Evolutionary conservation across 2,888 invertebrate species (phyloP).

Genomic region (Phania funesta): DNA sequence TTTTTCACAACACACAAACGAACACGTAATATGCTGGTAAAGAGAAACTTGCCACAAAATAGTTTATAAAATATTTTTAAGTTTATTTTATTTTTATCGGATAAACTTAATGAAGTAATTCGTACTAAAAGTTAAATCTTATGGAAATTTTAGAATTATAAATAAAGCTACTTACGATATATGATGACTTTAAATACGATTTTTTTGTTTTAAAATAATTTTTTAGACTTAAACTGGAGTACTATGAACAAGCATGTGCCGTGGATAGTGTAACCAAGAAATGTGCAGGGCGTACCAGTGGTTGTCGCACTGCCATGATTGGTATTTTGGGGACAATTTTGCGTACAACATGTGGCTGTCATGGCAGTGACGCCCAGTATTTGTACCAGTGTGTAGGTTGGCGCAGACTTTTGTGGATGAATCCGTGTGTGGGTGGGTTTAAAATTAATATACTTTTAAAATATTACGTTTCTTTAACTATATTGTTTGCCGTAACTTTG

Average conservation of each 20-base stretch:
- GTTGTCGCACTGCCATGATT: constrained; percentile 91
- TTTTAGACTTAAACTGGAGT: constrained; percentile 88
- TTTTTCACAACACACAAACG: neutral
- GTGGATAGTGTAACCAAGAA: constrained; percentile 94
- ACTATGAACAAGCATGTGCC: constrained; percentile 94
- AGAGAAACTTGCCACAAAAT: no score
- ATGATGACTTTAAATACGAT: neutral
- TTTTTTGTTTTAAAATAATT: neutral
- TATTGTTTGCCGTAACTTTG: no score
- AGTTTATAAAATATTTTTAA: neutral
- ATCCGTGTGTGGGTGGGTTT: constrained; percentile 93
- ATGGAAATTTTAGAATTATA: neutral
- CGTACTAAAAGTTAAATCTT: neutral
- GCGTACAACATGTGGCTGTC: constrained; percentile 92
- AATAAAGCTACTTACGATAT: neutral
- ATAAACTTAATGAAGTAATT: neutral
- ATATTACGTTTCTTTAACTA: neutral
- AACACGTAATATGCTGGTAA: no score
- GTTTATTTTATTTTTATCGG: neutral
- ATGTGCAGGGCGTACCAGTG: constrained; percentile 92
- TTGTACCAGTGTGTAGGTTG: constrained; percentile 94
- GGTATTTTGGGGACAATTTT: constrained; percentile 94
- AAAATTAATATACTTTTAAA: neutral
- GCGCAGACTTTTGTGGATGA: constrained; percentile 94
- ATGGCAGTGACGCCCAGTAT: constrained; percentile 91